These are phyloP conservation scores for Phoenicopterus ruber DNA, from an alignment of 2,113 vertebrate genomes.

Conservation along the genomic window DNA sequence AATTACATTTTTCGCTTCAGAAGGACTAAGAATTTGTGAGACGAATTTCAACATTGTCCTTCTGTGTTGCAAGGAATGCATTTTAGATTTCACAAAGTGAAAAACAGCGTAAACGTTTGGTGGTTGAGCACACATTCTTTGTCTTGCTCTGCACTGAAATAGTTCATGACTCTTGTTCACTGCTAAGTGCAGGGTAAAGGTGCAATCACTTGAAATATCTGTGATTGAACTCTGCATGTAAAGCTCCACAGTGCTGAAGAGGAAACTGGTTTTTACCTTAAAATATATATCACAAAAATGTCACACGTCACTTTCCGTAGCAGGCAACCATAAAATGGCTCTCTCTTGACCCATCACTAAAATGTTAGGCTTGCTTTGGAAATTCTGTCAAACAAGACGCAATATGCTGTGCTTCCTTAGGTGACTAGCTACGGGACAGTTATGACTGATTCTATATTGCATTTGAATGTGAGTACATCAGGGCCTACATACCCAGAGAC, in stretches of 20 bases:
- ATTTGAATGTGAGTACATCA: not conserved
- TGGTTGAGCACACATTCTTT: not conserved
- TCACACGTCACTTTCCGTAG: not conserved
- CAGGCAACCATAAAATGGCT: not conserved
- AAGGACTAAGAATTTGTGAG: not conserved
- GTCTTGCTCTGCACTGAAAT: not conserved
- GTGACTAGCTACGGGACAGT: not conserved
- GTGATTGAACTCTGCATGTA: not conserved
- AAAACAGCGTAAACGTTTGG: not conserved
- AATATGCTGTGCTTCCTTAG: not conserved
- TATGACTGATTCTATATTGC: not conserved
- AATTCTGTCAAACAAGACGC: not conserved
- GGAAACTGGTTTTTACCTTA: not conserved
- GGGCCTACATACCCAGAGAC: not conserved
- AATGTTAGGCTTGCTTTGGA: not conserved
- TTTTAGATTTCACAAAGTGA: not conserved
- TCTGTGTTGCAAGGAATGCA: not conserved
- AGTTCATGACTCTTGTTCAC: not conserved
- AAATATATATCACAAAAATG: not conserved
- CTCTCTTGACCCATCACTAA: not conserved
- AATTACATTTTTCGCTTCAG: not conserved
- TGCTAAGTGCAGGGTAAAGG: not conserved
- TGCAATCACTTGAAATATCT: not conserved
- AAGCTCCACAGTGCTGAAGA: not conserved
- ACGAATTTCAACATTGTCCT: not conserved